These are phyloP conservation scores for Ctenicera cuprea DNA, from an alignment of 2,888 invertebrate species.

Conservation along the genomic window DNA sequence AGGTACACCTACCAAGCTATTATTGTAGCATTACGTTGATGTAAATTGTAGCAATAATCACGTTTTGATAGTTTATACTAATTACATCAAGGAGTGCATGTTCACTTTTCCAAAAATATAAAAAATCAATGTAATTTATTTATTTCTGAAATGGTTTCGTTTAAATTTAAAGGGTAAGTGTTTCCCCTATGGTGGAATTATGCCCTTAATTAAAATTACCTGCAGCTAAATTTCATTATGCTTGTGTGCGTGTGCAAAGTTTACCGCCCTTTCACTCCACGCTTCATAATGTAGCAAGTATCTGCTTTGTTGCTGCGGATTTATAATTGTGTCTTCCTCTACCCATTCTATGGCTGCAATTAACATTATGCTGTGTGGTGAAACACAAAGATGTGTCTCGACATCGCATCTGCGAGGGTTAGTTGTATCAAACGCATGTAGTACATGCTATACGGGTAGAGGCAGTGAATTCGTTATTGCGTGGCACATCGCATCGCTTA, in stretches of 20 bases:
- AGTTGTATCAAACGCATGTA: background rate
- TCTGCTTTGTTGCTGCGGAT: constrained; percentile 30
- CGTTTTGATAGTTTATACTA: too few species aligned
- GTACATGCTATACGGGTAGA: too few species aligned
- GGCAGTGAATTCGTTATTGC: too few species aligned
- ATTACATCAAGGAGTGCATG: too few species aligned
- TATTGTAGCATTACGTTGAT: too few species aligned
- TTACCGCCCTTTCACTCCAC: constrained; percentile 25
- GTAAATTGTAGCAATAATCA: too few species aligned
- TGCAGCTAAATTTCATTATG: constrained; percentile 33
- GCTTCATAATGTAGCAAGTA: constrained; percentile 28
- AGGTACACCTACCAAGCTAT: too few species aligned
- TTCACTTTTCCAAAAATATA: background rate
- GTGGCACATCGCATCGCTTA: too few species aligned
- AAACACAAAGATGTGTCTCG: constrained; percentile 26
- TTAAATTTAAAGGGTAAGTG: constrained; percentile 22
- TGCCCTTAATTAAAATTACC: constrained; percentile 33
- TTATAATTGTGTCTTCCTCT: constrained; percentile 29
- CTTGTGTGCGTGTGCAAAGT: constrained; percentile 26
- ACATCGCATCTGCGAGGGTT: background rate
- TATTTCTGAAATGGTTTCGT: background rate
- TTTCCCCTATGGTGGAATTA: constrained; percentile 28
- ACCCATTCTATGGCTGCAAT: constrained; percentile 28
- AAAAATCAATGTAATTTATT: constrained; percentile 1
- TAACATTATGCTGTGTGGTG: constrained; percentile 24